Conservation (phyloP, 2,113 vertebrate genomes). For the Pimephales promelas region DNA sequence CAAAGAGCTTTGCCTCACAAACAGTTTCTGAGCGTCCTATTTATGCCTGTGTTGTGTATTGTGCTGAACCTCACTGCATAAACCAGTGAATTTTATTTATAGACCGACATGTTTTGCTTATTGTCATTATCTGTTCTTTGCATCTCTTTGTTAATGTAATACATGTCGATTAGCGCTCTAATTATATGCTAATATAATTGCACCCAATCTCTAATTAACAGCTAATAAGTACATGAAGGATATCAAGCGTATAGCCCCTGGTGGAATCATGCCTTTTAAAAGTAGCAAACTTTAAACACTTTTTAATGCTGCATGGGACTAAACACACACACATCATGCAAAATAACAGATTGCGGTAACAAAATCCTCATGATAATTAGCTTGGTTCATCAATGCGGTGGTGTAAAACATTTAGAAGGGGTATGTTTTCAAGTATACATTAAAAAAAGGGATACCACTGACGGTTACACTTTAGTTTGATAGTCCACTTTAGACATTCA, state of each 20-base stretch:
- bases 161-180: conserved; percentile 26
- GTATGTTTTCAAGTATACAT: neutral
- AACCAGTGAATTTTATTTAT: neutral
- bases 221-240: conserved; percentile 45
- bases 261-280: conserved; percentile 47
- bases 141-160: conserved; percentile 27
- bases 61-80: neutral
- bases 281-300: conserved; percentile 18
- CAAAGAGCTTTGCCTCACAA: conserved; percentile 1
- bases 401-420: neutral
- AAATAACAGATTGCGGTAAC: neutral
- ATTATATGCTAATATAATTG: conserved; percentile 42
- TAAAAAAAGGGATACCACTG: neutral
- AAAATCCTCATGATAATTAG: neutral
- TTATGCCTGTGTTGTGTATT: neutral
- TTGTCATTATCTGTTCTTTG: conserved; percentile 11
- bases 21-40: conserved; percentile 9
- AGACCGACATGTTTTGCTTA: neutral
- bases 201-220: conserved; percentile 45
- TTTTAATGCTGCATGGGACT: conserved; percentile 8
- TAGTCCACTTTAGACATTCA: too few relatives aligned
- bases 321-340: neutral
- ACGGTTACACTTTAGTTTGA: too few relatives aligned
- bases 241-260: conserved; percentile 41
- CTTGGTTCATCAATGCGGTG: neutral